Base-by-base conservation (phyloP, 92 coral and sea anemone genomes). In the Paramuricea clavata region DNA sequence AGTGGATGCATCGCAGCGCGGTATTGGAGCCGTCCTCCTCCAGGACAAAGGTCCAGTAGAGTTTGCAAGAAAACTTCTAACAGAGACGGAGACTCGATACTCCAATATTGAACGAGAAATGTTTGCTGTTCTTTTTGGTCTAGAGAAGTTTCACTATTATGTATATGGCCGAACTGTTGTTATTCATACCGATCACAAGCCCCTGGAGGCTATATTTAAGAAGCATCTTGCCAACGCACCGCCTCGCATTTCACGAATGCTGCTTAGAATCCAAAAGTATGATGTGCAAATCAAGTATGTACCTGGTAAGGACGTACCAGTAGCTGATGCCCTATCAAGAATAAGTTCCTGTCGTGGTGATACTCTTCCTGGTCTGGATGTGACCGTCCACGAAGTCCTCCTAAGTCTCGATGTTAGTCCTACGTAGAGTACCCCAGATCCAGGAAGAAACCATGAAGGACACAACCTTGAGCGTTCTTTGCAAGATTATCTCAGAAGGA, bases 191-290 rank as follows among this genome's bases (percentile, higher is more conserved):
- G 83, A 73, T 17, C 54, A 47, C 13, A 47, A 47, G 9, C 42
- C 70, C 16, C 68, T 33, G 6, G 70, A 81, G 8, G 34, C 30
- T 30, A 49, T 72, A n/a, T 89, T 86, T 59, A 86, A 86, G 81
- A 92, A 92, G 60, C 89, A 83, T 44, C 34, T 87, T 22, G 73
- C 93, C 11, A 83, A 42, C 7, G 76, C 91, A 26, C 95, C 95
- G 78, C 91, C 93, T 0, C 91, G 89, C 50, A 88, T 92, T 31
- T 85, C 93, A 6, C 35, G 91, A 39, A 92, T 92, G 95, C 41
- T 89, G 93, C 90, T 90, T 0, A 71, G 88, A 19, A 83, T 79
- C 15, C 90, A 65, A 72, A 84, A 73, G 23, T 85, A 85, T 57
- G 88, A 85, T 49, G 88, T 75, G n/a, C 21, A 74, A 6, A 85